Conservation (phyloP, 2,888 invertebrate genomes). For the Crematogaster levior region DNA sequence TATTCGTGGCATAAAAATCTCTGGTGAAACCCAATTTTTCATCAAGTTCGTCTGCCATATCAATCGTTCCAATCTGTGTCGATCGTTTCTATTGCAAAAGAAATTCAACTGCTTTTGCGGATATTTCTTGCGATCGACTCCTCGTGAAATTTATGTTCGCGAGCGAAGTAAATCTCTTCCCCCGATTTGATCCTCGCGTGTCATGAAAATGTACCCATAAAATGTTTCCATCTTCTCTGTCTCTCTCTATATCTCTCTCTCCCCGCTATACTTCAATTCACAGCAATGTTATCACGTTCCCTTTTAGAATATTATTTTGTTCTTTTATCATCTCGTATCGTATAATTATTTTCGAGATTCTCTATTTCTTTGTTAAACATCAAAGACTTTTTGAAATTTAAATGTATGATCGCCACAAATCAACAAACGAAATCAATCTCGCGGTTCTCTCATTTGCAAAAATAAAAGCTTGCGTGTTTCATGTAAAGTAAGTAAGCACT, state of each 20-base stretch:
- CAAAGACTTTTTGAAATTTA: background rate
- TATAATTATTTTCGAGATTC: background rate
- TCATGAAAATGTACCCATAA: conserved; percentile 30
- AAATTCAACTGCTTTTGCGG: conserved; percentile 21
- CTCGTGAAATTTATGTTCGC: conserved; percentile 29
- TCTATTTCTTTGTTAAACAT: background rate
- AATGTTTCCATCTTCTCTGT: background rate
- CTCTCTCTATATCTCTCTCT: background rate
- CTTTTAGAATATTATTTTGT: background rate
- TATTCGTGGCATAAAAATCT: background rate
- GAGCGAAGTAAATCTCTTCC: conserved; percentile 11
- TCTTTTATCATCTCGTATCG: background rate
- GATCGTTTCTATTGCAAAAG: conserved; percentile 30
- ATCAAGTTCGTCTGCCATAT: conserved; percentile 21
- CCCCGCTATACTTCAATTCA: background rate
- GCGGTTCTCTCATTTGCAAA: background rate
- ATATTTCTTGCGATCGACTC: conserved; percentile 17
- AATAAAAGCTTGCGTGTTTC: background rate
- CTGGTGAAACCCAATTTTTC: background rate
- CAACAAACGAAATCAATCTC: background rate
- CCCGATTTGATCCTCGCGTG: background rate
- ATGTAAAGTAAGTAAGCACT: background rate
- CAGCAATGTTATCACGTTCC: background rate
- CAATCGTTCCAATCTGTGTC: conserved; percentile 17
- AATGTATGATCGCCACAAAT: background rate